Percentiles rank a stretch among this genome's conserved stretches.
Evolutionary conservation across 2,113 vertebrate species (phyloP).

Genomic region (Xerus inauris): DNA sequence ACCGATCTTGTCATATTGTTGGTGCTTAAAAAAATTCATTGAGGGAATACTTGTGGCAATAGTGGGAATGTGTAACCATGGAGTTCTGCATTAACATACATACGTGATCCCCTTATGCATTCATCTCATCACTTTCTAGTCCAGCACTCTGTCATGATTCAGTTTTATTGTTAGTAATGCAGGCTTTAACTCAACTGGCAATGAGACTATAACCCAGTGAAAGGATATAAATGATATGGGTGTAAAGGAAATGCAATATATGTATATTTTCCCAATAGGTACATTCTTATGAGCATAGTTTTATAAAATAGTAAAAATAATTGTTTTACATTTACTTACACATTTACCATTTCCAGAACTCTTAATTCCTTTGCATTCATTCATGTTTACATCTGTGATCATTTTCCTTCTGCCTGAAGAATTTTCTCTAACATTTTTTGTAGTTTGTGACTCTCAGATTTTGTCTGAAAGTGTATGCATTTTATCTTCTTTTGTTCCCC

Average conservation of each 20-base stretch:
- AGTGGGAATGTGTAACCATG: not conserved
- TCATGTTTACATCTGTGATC: not conserved
- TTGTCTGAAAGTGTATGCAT: slow-evolving; percentile 23
- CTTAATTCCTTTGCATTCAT: not conserved
- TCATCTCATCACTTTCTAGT: not conserved
- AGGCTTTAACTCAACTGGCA: not conserved
- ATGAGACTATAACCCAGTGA: not conserved
- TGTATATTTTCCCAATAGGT: not conserved
- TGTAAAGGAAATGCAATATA: not conserved
- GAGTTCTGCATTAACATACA: not conserved
- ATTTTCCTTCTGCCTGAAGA: not conserved
- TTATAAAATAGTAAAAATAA: not conserved
- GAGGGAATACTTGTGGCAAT: not conserved
- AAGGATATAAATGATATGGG: not conserved
- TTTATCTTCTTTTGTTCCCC: not conserved
- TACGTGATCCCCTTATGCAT: not conserved
- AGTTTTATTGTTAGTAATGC: not conserved
- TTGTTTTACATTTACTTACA: not conserved
- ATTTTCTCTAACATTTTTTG: slow-evolving; percentile 16
- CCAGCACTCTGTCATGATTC: not conserved
- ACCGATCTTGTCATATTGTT: not conserved
- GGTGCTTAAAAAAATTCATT: not conserved
- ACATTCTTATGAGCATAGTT: not conserved
- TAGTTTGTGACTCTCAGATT: not conserved
- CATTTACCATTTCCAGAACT: not conserved